Conservation (phyloP, 1,140 invertebrate species). For the Formica selysi region DNA sequence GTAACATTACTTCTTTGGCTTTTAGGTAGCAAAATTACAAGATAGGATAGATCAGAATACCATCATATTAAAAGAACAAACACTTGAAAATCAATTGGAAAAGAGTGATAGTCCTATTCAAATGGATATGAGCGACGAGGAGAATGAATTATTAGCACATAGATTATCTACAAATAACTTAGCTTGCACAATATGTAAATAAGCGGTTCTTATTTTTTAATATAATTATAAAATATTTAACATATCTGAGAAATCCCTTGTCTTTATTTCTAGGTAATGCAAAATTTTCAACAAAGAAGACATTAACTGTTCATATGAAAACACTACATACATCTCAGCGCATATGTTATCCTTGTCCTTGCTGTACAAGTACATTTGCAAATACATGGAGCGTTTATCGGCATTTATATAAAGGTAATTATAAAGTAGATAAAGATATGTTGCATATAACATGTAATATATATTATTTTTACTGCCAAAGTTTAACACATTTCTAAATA, state of each 20-base stretch:
- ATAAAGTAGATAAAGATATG: too few relatives aligned
- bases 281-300: slow-evolving; percentile 90
- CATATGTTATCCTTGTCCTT: slow-evolving; percentile 90
- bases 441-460: too few relatives aligned
- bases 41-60: slow-evolving; percentile 85
- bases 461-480: too few relatives aligned
- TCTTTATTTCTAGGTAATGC: slow-evolving; percentile 86
- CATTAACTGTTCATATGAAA: slow-evolving; percentile 90
- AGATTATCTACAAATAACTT: slow-evolving; percentile 30
- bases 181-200: slow-evolving; percentile 71
- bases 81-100: slow-evolving; percentile 75
- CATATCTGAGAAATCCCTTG: neutral
- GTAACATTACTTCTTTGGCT: slow-evolving; percentile 62
- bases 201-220: neutral
- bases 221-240: neutral
- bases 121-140: slow-evolving; percentile 28
- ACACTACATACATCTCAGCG: slow-evolving; percentile 89
- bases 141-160: slow-evolving; percentile 4
- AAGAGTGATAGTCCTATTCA: slow-evolving; percentile 57
- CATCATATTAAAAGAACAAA: slow-evolving; percentile 88
- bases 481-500: neutral
- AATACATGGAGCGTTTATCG: slow-evolving; percentile 91
- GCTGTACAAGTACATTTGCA: slow-evolving; percentile 90
- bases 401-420: slow-evolving; percentile 90
- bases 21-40: slow-evolving; percentile 87